Evolutionary conservation across 2,797 vertebrate genomes (phyloP).

Genomic region (Rachycentron canadum): DNA sequence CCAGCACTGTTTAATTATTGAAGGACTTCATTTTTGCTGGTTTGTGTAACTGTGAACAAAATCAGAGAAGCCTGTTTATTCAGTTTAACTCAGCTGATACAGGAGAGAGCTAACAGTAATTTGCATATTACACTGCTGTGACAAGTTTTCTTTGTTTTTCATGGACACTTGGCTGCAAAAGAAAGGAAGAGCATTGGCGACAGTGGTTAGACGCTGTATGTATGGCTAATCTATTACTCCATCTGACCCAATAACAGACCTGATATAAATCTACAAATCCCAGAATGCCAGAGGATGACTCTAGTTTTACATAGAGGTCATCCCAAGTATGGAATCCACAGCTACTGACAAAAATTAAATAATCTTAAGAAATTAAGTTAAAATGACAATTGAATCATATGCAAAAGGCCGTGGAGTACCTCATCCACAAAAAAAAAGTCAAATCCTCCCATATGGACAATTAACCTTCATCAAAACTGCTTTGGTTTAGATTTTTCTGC

Average conservation of each 20-base stretch:
- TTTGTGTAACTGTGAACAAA: not conserved
- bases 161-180: not conserved
- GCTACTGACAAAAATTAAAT: slow-evolving; percentile 22
- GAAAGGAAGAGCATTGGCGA: not conserved
- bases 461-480: slow-evolving; percentile 62
- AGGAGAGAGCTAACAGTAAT: not conserved
- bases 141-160: not conserved
- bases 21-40: not conserved
- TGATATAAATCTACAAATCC: slow-evolving; percentile 40
- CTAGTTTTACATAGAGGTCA: slow-evolving; percentile 1
- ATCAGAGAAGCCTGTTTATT: not conserved
- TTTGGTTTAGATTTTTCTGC: slow-evolving; percentile 60
- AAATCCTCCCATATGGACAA: slow-evolving; percentile 57
- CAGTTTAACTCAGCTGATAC: slow-evolving; percentile 6
- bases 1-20: not conserved
- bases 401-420: slow-evolving; percentile 29
- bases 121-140: not conserved
- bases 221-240: not conserved
- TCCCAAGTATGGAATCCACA: not conserved
- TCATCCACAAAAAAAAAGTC: slow-evolving; percentile 38
- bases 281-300: slow-evolving; percentile 30
- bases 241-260: not conserved
- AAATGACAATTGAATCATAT: slow-evolving; percentile 47
- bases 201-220: not conserved
- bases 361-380: slow-evolving; percentile 19